Conservation (phyloP, 2,888 invertebrate genomes). For the Herminia tarsipennalis region DNA sequence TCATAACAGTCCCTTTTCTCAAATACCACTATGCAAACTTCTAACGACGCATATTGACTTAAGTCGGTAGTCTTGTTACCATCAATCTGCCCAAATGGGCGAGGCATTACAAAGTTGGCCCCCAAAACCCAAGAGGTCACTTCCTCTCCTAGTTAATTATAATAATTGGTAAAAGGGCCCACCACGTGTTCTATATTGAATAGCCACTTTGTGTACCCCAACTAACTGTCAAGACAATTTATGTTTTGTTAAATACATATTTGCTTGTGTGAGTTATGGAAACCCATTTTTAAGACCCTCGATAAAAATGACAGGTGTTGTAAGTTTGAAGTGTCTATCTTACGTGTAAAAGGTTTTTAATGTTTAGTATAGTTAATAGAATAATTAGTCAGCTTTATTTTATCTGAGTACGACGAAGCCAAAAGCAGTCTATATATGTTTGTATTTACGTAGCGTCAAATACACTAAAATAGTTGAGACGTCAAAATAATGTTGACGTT, state of each 20-base stretch:
- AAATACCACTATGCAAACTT: slow-evolving; percentile 57
- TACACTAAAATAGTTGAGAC: too few relatives aligned
- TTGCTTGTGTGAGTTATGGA: slow-evolving; percentile 2
- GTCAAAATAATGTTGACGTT: too few relatives aligned
- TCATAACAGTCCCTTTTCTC: slow-evolving; percentile 13
- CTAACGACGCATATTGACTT: slow-evolving; percentile 68
- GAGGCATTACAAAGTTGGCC: slow-evolving; percentile 71
- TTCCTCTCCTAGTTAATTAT: slow-evolving; percentile 83
- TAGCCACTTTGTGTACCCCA: slow-evolving; percentile 56
- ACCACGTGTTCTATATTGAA: slow-evolving; percentile 56
- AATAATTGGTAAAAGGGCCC: slow-evolving; percentile 77
- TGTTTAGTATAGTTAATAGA: too few relatives aligned
- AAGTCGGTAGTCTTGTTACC: slow-evolving; percentile 78
- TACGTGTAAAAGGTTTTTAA: too few relatives aligned
- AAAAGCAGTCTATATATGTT: too few relatives aligned
- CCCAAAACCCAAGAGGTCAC: slow-evolving; percentile 78
- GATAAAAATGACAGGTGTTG: too few relatives aligned
- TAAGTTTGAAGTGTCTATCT: too few relatives aligned
- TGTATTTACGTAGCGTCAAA: too few relatives aligned
- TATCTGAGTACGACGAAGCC: too few relatives aligned
- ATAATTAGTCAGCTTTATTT: too few relatives aligned
- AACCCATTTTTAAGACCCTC: background rate
- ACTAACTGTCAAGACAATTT: slow-evolving; percentile 34
- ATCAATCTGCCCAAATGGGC: slow-evolving; percentile 81
- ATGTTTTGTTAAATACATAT: slow-evolving; percentile 27